Conservation (phyloP, 1,140 invertebrate species). For the Dreissena polymorpha region DNA sequence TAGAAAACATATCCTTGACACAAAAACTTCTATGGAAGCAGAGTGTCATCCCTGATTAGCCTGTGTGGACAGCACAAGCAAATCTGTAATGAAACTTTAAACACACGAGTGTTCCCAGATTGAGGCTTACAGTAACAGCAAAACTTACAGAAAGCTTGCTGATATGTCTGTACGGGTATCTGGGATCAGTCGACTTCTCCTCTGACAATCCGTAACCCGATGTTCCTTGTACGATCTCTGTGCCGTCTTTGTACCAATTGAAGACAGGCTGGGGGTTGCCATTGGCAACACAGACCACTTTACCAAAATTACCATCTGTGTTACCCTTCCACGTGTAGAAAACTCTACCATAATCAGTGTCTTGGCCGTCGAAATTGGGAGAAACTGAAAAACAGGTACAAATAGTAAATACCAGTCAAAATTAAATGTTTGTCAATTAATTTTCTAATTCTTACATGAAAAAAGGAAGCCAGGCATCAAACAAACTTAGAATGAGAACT, state of each 20-base stretch:
- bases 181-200: not conserved
- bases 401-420: too few relatives aligned
- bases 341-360: not conserved
- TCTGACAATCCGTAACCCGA: not conserved
- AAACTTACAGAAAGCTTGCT: not conserved
- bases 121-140: too few relatives aligned
- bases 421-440: too few relatives aligned
- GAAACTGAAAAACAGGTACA: conserved; percentile 24
- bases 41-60: too few relatives aligned
- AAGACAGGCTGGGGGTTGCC: conserved; percentile 31
- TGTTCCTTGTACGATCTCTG: conserved; percentile 10
- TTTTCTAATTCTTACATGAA: too few relatives aligned
- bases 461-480: too few relatives aligned
- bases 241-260: conserved; percentile 21
- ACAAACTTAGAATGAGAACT: too few relatives aligned
- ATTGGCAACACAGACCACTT: conserved; percentile 11
- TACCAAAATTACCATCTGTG: not conserved
- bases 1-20: too few relatives aligned
- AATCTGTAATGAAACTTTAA: too few relatives aligned
- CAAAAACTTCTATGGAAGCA: too few relatives aligned
- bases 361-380: conserved; percentile 37
- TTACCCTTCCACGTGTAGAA: conserved; percentile 36
- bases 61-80: too few relatives aligned
- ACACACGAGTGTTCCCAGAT: too few relatives aligned
- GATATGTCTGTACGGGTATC: not conserved